Evolutionary conservation across 2,888 invertebrate genomes (phyloP).

Genomic region (Ecliptopera silaceata): DNA sequence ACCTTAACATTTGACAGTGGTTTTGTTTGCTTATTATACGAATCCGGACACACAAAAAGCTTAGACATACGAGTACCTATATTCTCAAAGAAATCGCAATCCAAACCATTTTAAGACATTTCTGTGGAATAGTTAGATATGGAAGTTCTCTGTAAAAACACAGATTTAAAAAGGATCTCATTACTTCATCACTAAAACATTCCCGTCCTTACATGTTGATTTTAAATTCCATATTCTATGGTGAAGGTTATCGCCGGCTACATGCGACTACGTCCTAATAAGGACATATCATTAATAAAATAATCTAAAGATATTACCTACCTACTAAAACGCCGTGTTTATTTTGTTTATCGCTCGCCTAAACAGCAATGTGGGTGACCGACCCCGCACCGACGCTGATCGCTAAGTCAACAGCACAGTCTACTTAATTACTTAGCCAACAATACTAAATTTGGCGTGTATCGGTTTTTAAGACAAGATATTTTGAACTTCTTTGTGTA

Average conservation of each 20-base stretch:
- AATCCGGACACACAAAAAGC: too few species aligned
- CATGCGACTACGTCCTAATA: conserved; percentile 8
- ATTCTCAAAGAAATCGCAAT: too few species aligned
- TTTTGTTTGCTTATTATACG: too few species aligned
- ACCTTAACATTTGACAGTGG: neutral
- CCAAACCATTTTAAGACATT: too few species aligned
- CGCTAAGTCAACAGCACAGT: conserved; percentile 45
- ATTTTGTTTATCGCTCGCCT: conserved; percentile 33
- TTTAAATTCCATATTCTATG: neutral
- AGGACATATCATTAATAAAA: conserved; percentile 11
- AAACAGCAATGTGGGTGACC: conserved; percentile 44
- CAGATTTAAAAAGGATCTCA: too few species aligned
- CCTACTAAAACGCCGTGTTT: neutral
- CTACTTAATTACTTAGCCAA: conserved; percentile 43
- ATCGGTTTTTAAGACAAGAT: conserved; percentile 10
- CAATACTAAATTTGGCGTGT: conserved; percentile 29
- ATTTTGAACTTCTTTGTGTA: conserved; percentile 13
- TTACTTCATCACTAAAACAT: too few species aligned
- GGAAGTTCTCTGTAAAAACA: too few species aligned
- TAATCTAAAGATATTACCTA: conserved; percentile 5
- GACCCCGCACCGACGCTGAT: conserved; percentile 44
- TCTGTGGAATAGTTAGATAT: too few species aligned
- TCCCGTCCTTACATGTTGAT: neutral
- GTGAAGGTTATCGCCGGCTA: neutral
- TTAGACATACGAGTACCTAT: too few species aligned